Evolutionary conservation across 2,888 invertebrate species (phyloP).

Genomic region (Drosophila aldrichi): DNA sequence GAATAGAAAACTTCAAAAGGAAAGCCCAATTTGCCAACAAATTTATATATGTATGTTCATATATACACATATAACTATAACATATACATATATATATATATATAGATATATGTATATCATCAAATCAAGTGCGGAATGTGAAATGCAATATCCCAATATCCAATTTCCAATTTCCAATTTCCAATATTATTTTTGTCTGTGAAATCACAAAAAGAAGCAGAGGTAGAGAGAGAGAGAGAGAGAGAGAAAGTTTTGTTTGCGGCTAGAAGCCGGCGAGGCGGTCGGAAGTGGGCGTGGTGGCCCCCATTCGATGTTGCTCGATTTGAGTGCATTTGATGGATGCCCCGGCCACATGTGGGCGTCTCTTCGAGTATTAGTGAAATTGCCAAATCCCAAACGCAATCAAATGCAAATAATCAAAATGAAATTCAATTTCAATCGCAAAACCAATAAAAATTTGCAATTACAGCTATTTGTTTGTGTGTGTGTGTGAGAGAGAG

Average conservation of each 20-base stretch:
- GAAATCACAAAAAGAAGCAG: neutral
- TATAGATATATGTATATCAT: no score
- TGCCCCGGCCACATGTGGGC: slow-evolving; percentile 3
- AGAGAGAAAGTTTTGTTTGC: slow-evolving; percentile 8
- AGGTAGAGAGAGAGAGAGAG: neutral
- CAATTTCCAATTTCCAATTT: slow-evolving; percentile 20
- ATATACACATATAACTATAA: slow-evolving; percentile 4
- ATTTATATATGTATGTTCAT: neutral
- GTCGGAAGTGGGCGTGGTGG: slow-evolving; percentile 7
- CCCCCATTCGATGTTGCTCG: neutral
- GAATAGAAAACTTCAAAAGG: slow-evolving; percentile 64
- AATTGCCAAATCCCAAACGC: slow-evolving; percentile 25
- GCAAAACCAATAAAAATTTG: slow-evolving; percentile 8
- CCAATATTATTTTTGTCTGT: slow-evolving; percentile 13
- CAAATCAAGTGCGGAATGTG: slow-evolving; percentile 32
- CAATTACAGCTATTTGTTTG: neutral
- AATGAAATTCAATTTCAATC: slow-evolving; percentile 27
- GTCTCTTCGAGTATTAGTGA: neutral
- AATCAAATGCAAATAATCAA: slow-evolving; percentile 43
- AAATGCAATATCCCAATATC: slow-evolving; percentile 47
- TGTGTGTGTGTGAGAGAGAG: neutral
- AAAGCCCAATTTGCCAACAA: slow-evolving; percentile 69
- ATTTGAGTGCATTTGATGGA: slow-evolving; percentile 23
- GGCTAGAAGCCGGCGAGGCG: slow-evolving; percentile 1
- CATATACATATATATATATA: neutral